phyloP scores from a whole-genome alignment of 2,113 vertebrate species.

The Gymnocephalus cernua region DNA sequence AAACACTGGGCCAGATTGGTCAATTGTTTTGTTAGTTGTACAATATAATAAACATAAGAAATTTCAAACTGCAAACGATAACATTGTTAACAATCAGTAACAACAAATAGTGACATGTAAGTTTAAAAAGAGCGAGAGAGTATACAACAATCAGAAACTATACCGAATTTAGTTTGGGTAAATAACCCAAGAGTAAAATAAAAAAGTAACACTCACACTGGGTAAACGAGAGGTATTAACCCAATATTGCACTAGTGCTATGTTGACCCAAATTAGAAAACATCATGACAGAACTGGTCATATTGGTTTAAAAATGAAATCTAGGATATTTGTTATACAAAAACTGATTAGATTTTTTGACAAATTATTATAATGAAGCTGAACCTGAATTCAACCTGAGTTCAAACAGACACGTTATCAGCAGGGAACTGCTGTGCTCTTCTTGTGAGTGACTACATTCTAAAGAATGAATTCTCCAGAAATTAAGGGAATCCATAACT shows the following conservation, averaged over 20 bases:
- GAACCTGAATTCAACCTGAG: conserved; percentile 25
- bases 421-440: too few species aligned
- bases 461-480: conserved; percentile 19
- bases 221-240: too few species aligned
- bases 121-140: not conserved
- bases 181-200: too few species aligned
- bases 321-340: not conserved
- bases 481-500: conserved; percentile 2
- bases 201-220: too few species aligned
- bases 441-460: not conserved
- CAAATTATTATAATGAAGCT: conserved; percentile 8
- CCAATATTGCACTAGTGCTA: too few species aligned
- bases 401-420: conserved; percentile 1
- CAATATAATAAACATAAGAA: not conserved
- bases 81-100: not conserved
- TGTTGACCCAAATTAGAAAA: not conserved
- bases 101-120: not conserved
- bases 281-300: not conserved
- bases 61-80: not conserved
- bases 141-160: too few species aligned
- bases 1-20: too few species aligned
- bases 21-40: not conserved
- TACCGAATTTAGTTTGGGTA: too few species aligned
- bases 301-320: not conserved
- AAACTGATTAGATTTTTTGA: not conserved